Percentiles rank a stretch among this genome's conserved stretches.
Evolutionary conservation across 2,113 vertebrate species (phyloP).

Genomic region (human (Homo sapiens)): DNA sequence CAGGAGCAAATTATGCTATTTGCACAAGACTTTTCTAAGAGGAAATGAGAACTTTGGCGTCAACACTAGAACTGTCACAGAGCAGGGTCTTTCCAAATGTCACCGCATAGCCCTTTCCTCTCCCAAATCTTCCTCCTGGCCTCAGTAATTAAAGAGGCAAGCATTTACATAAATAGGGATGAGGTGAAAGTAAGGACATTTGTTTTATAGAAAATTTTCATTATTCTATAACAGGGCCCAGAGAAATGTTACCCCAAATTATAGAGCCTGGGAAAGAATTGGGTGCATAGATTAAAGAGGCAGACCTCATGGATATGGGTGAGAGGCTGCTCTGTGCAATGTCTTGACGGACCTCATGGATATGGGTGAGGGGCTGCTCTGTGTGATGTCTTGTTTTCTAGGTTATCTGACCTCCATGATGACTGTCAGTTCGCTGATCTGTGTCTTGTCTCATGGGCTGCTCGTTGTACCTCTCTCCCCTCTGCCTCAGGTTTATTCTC

Average conservation of each 20-base stretch:
- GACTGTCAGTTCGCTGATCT: not conserved
- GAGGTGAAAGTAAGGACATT: not conserved
- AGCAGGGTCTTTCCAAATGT: slow-evolving; percentile 55
- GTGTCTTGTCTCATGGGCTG: not conserved
- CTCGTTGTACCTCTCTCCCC: not conserved
- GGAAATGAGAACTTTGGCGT: slow-evolving; percentile 44
- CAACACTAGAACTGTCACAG: slow-evolving; percentile 45
- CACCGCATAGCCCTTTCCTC: not conserved
- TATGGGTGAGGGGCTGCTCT: not conserved
- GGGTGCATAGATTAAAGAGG: not conserved
- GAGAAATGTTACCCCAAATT: not conserved
- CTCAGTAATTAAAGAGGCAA: slow-evolving; percentile 17
- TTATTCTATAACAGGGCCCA: not conserved
- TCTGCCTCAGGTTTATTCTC: not conserved
- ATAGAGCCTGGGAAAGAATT: not conserved
- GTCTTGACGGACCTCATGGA: not conserved
- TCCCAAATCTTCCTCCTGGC: not conserved
- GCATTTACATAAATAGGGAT: not conserved
- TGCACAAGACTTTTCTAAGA: slow-evolving; percentile 45
- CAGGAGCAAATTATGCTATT: slow-evolving; percentile 35
- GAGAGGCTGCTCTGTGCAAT: not conserved
- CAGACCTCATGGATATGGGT: not conserved
- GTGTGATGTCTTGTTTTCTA: not conserved
- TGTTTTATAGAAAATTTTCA: not conserved
- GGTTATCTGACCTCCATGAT: not conserved